Percentiles rank a stretch among this genome's conserved stretches.
Conservation (phyloP, 1,140 invertebrate genomes). For the Yoshiicerus persimilis region DNA sequence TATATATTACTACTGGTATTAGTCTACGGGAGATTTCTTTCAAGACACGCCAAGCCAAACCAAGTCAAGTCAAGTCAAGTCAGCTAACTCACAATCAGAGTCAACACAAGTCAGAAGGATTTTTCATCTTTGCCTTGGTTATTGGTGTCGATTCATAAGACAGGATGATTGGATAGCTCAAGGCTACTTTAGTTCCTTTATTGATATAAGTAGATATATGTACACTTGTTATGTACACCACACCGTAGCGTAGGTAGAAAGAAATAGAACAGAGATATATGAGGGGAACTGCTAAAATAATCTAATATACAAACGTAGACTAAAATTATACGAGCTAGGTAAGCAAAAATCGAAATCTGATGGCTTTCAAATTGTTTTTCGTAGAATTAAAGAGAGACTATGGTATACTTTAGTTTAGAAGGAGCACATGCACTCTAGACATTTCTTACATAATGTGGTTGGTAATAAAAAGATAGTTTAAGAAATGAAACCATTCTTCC, state of each 20-base stretch:
- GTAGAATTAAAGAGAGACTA: neutral
- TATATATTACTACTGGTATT: neutral
- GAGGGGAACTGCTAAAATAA: neutral
- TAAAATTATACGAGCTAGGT: neutral
- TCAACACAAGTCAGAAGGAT: neutral
- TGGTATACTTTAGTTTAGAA: neutral
- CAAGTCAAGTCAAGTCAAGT: neutral
- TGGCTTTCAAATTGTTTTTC: neutral
- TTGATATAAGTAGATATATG: neutral
- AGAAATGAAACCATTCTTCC: neutral
- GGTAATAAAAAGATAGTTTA: neutral
- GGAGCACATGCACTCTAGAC: neutral
- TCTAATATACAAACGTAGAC: neutral
- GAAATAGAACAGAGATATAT: neutral
- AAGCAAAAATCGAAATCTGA: neutral
- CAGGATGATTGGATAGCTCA: neutral
- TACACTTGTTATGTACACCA: neutral
- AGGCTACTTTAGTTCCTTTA: neutral
- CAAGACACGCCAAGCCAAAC: neutral
- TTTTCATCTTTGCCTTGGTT: neutral
- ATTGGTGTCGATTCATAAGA: constrained; percentile 17
- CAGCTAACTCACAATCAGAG: neutral
- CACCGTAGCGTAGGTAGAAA: no score
- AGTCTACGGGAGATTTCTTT: neutral
- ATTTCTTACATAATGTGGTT: no score